These are phyloP conservation scores for Silurus meridionalis DNA, from an alignment of 2,113 vertebrate species.

Conservation along the genomic window DNA sequence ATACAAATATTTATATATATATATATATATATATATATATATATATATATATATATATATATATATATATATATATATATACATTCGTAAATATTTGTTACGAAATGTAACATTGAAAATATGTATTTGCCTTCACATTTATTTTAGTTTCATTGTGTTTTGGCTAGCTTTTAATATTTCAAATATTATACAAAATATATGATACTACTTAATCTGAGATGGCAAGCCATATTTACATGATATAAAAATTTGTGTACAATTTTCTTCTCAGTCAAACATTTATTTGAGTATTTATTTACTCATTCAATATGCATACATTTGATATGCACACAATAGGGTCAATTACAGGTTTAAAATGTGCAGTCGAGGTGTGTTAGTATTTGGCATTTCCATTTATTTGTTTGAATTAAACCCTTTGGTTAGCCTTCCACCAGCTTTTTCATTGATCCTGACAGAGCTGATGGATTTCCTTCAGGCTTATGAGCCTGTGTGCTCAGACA, in stretches of 20 bases:
- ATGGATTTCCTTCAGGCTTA: no score
- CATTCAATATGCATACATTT: neutral
- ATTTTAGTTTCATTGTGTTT: neutral
- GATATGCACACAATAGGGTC: neutral
- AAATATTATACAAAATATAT: neutral
- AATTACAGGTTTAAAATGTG: neutral
- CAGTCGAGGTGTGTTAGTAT: neutral
- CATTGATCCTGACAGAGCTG: no score
- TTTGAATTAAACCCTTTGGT: no score
- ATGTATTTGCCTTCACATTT: constrained; percentile 1
- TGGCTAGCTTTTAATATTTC: neutral
- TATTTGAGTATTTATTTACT: neutral
- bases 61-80: neutral
- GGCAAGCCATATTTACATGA: neutral
- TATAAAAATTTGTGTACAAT: neutral
- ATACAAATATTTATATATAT: no score
- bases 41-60: neutral
- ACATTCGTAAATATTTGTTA: neutral
- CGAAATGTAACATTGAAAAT: constrained; percentile 6
- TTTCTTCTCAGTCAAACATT: neutral
- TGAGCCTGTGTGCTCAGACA: no score
- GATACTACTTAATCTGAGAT: neutral
- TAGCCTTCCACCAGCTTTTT: no score
- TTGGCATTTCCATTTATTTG: no score
- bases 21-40: neutral